Evolutionary conservation across 2,888 invertebrate species (phyloP), one percentile per base, ranked within the genome.

Genomic region (Drosophila infuscata): DNA sequence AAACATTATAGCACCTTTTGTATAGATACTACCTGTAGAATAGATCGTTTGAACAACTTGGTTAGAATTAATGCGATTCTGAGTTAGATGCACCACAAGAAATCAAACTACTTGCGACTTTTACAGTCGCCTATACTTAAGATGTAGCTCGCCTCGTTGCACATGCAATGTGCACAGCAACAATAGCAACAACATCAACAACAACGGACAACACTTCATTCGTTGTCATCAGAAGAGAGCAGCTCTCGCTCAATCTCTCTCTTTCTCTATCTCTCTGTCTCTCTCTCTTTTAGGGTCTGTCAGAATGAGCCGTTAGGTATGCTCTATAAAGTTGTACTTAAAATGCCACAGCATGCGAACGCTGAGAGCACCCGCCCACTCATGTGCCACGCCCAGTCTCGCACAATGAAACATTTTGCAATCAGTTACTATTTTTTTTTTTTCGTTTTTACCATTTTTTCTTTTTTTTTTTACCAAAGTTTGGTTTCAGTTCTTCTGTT

Each of bases 301-400:
- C 25, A 41, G 70, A 65, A 64, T 70, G 60, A 77, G 66, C 86
- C 76, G 73, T 75, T 86, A 85, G 76, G 79, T 83, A 75, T 77
- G 84, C 88, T 84, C 82, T 89, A 85, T 89, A 82, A 87, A 85
- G 87, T 89, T 82, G 76, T 88, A 86, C 86, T 88, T 84, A 88
- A 88, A 84, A 86, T 86, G 88, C 88, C 77, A 80, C 74, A 88
- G 74, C 82, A 82, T 74, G 62, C 65, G 64, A 62, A 54, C 52
- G 71, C 70, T 70, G 59, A 59, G 58, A 25, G 25, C 46, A 46
- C 41, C 69, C 73, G 63, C 70, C 77, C 70, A 57, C 63, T 54
- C 70, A 72, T 74, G 66, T 65, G 73, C 67, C 75, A 68, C 82
- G 52, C 80, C 81, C 76, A 79, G 60, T 35, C 36, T 3, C 38